phyloP scores from a whole-genome alignment of 2,113 vertebrate species.

The Mungos mungo region DNA sequence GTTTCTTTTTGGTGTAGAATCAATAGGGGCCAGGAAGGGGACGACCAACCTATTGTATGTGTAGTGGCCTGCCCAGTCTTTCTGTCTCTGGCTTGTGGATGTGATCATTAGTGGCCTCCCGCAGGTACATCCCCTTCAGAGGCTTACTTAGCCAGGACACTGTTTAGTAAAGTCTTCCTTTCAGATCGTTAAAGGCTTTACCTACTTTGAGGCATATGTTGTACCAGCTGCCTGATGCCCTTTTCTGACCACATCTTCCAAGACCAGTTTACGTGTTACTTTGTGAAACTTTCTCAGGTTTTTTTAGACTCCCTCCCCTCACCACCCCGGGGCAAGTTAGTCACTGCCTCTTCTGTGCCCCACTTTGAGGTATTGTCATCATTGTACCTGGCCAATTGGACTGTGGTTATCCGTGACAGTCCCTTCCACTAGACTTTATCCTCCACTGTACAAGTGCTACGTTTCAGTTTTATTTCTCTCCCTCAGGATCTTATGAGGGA shows the following conservation, averaged over 20 bases:
- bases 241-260: not conserved
- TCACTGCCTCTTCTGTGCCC: not conserved
- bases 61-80: not conserved
- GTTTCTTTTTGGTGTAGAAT: not conserved
- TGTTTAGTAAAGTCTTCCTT: not conserved
- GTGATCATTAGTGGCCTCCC: not conserved
- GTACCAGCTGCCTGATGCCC: not conserved
- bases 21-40: not conserved
- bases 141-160: not conserved
- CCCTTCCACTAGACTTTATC: not conserved
- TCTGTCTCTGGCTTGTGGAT: not conserved
- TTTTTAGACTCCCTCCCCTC: not conserved
- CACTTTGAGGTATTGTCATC: not conserved
- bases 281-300: slow-evolving; percentile 4
- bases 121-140: not conserved
- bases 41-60: not conserved
- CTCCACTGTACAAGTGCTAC: not conserved
- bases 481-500: not conserved
- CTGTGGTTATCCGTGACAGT: not conserved
- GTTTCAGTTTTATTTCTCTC: not conserved
- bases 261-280: not conserved
- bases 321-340: not conserved
- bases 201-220: not conserved
- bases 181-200: not conserved
- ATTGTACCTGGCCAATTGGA: not conserved